Evolutionary conservation across 1,140 invertebrate species (phyloP), one percentile per base, ranked within the genome.

Genomic region (Drosophila subobscura): DNA sequence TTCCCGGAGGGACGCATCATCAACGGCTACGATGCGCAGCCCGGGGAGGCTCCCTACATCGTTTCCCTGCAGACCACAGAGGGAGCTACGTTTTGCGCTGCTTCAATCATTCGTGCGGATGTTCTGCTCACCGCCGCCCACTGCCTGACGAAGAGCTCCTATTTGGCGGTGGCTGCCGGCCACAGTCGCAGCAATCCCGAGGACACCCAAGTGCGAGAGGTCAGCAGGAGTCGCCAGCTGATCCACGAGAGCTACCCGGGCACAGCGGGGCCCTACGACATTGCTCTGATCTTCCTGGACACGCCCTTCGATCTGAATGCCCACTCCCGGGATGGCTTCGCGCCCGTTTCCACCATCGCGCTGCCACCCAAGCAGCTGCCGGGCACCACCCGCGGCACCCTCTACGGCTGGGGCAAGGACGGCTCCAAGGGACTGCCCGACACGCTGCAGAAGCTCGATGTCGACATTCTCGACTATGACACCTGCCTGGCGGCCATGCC

Each of bases 241-340:
- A 50, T 92, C 0, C 94, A 95, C 68, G 90, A 93, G 8, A 64
- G 86, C 0, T 95, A 93, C 64, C 23, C 51, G 22, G 92, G 93
- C 37, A 92, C 92, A 20, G 93, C 93, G 14, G 92, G 91, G 6
- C 92, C 92, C 50, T 91, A 95, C 57, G 95, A 96, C 75, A 93
- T 96, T 23, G 95, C 93, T 16, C 58, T 96, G 1, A 79, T 96
- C 20, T 92, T 10, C 53, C 75, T 95, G 27, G 88, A 90, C 0
- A 89, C 79, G 2, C 92, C 93, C 0, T 76, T 95, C 20, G 79
- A 79, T 5, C 92, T 94, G 7, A 93, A 91, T 53, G 70, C 46
- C 0, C 8, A 71, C n/a, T 29, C 63, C 10, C 89, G 90, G 0
- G 90, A 85, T 16, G 90, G 89, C 42, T 70, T 50, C 29, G 77